Conservation (phyloP, 2,113 vertebrate genomes). For the Lonchura striata region DNA sequence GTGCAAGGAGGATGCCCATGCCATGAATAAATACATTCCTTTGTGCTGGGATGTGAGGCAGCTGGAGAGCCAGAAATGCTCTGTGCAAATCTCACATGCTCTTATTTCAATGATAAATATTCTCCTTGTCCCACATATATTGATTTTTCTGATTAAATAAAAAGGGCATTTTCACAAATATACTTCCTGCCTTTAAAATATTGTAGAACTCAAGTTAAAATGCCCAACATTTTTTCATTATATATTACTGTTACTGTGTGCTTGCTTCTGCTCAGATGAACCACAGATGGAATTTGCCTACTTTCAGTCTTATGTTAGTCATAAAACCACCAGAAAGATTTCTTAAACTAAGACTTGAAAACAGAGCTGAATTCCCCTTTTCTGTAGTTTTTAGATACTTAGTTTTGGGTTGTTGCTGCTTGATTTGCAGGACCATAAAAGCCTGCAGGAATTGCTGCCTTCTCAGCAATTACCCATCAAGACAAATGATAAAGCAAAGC, state of each 20-base stretch:
- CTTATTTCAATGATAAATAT: background rate
- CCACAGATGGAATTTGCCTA: constrained; percentile 26
- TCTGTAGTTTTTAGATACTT: background rate
- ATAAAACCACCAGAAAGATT: constrained; percentile 28
- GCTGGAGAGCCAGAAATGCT: background rate
- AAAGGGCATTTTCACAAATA: background rate
- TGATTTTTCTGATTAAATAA: constrained; percentile 4
- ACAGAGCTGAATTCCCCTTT: background rate
- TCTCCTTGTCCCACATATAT: background rate
- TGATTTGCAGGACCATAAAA: background rate
- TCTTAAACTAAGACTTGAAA: constrained; percentile 3
- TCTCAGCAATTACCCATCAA: background rate
- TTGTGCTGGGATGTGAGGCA: background rate
- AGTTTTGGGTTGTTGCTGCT: background rate
- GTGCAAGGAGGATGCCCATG: background rate
- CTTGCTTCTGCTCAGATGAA: constrained; percentile 2
- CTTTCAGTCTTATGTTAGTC: constrained; percentile 18
- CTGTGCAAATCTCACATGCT: background rate
- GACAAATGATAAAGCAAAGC: background rate
- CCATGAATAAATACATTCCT: background rate
- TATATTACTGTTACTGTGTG: background rate
- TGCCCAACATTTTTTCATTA: background rate
- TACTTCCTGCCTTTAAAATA: background rate
- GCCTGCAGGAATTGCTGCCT: background rate
- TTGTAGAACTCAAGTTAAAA: background rate